These are phyloP conservation scores for Cossypha dichroa DNA, from an alignment of 2,797 vertebrate species.

Conservation along the genomic window DNA sequence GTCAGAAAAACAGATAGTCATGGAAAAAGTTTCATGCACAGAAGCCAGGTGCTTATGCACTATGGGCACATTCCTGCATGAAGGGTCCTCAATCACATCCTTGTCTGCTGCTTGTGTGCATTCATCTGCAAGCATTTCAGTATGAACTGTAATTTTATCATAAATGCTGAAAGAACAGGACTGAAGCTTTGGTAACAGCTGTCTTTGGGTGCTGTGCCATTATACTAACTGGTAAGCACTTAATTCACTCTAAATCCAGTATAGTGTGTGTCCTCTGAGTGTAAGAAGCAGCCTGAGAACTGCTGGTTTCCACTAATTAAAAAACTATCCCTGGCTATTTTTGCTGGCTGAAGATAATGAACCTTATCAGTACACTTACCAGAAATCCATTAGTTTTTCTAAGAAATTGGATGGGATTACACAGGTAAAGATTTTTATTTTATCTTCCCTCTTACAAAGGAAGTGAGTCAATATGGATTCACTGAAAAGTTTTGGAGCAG, in stretches of 20 bases:
- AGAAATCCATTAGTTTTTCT: background rate
- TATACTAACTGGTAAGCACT: background rate
- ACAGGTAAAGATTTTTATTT: background rate
- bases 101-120: background rate
- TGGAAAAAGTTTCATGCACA: background rate
- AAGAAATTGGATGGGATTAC: background rate
- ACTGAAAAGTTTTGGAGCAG: background rate
- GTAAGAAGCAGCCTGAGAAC: background rate
- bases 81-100: background rate
- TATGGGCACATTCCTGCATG: accelerated
- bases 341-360: background rate
- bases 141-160: background rate
- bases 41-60: background rate
- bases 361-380: background rate
- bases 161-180: background rate
- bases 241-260: background rate
- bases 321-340: background rate
- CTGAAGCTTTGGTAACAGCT: background rate
- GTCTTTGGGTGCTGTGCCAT: background rate
- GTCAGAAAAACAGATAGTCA: background rate
- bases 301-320: background rate
- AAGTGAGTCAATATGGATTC: background rate
- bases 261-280: background rate
- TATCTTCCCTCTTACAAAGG: background rate
- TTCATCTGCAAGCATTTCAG: background rate